These are phyloP conservation scores for Galaxea fascicularis DNA, from an alignment of 92 coral and sea anemone species.

Conservation along the genomic window DNA sequence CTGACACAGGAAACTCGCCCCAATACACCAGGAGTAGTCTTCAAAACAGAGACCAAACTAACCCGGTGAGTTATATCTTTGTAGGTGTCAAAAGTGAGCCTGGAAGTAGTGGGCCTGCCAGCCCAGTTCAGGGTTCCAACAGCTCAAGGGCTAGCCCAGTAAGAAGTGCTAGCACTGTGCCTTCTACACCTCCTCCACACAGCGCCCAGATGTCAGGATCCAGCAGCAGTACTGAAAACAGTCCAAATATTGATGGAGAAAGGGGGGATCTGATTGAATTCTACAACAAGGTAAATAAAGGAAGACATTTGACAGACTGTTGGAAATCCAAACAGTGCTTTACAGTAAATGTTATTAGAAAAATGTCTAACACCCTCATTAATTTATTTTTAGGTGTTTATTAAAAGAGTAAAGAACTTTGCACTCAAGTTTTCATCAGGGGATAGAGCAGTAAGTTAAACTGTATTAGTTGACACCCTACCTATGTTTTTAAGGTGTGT, in stretches of 20 bases:
- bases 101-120: constrained; percentile 84
- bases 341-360: not conserved
- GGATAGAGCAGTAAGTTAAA: constrained; percentile 83
- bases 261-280: constrained; percentile 97
- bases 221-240: constrained; percentile 82
- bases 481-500: too few species aligned
- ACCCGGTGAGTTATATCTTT: not conserved
- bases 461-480: too few species aligned
- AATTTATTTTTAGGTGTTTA: constrained; percentile 69
- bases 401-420: constrained; percentile 91
- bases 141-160: constrained; percentile 93
- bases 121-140: constrained; percentile 75
- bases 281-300: constrained; percentile 82
- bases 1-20: too few species aligned
- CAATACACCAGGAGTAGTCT: too few species aligned
- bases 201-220: constrained; percentile 59
- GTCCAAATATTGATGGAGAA: constrained; percentile 85
- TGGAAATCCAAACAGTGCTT: constrained; percentile 58
- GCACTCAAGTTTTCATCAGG: constrained; percentile 92
- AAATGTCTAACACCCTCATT: not conserved
- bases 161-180: constrained; percentile 79
- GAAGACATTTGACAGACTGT: not conserved
- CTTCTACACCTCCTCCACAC: constrained; percentile 91
- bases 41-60: not conserved
- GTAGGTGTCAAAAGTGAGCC: constrained; percentile 78